Evolutionary conservation across 1,140 invertebrate genomes (phyloP), one percentile per base, ranked within the genome.

Genomic region (Heliconius hermathena): DNA sequence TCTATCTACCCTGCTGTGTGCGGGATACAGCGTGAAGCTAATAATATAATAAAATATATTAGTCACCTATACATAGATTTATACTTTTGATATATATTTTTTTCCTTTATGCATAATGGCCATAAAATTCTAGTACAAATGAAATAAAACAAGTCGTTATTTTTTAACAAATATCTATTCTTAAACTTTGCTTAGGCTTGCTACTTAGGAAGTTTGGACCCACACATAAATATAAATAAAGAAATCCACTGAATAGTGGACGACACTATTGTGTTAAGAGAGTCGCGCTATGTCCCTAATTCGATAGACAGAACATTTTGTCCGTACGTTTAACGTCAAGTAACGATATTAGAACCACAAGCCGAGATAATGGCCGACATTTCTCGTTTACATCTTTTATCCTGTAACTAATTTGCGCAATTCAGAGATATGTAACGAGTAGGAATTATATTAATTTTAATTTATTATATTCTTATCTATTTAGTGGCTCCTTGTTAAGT

Each of bases 301-400:
- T 29, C 74, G 54, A 70, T 70, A 76, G 70, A 75, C 74, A 66
- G 74, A 26, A 60, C 36, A 70, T 60, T 76, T 76, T 70, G 74
- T 70, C 16, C 57, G 60, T 38, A 22, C n/a, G 38, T 76, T 75
- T 70, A 46, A 26, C 26, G 26, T 26, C 26, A 26, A 26, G 60
- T 76, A 70, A 76, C 54, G 26, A 70, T 70, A 70, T 76, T 70
- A 66, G 11, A 60, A 76, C 60, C 74, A 38, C 73, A 74, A 60
- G 54, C 74, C 36, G 52, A 46, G 74, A 76, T 76, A 76, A 76
- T 76, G 22, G 74, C n/a, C 38, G 57, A 13, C n/a, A 49, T 76
- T 76, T 76, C n/a, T 46, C 36, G 74, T 46, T 70, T 76, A 76
- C 38, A 76, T 76, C 33, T 70, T 29, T 76, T 46, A 76, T 76